These are phyloP conservation scores for Drosophila saltans DNA, from an alignment of 1,140 invertebrate genomes.

Conservation along the genomic window DNA sequence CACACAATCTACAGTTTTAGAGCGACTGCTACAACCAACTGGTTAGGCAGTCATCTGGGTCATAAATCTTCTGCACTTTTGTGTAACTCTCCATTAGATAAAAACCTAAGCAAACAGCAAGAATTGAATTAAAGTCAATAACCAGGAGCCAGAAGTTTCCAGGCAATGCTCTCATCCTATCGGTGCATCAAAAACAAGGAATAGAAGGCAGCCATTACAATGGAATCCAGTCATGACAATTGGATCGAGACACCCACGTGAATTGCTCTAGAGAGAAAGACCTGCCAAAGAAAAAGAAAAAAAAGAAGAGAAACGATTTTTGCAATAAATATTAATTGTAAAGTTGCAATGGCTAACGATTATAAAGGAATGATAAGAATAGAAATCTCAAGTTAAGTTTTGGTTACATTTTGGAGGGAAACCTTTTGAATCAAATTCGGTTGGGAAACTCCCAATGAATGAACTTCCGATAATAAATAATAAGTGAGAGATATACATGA, in stretches of 20 bases:
- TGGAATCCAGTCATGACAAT: constrained; percentile 6
- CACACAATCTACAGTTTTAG: constrained; percentile 8
- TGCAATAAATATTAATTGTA: background rate
- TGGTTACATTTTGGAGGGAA: background rate
- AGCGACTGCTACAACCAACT: constrained; percentile 13
- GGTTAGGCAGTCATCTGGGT: constrained; percentile 38
- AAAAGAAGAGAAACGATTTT: background rate
- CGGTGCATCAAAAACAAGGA: background rate
- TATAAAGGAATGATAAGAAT: background rate
- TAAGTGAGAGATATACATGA: too few relatives aligned
- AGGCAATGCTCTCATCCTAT: constrained; percentile 1
- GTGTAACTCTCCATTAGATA: constrained; percentile 13
- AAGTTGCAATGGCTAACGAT: background rate
- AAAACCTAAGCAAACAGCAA: background rate
- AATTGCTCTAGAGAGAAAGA: background rate
- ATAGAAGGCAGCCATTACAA: background rate
- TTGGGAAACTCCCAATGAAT: too few relatives aligned
- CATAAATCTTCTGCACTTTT: constrained; percentile 17
- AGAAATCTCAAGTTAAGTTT: background rate
- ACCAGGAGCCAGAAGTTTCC: constrained; percentile 9
- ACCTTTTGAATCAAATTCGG: too few relatives aligned
- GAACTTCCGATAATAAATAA: too few relatives aligned
- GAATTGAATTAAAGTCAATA: constrained; percentile 5
- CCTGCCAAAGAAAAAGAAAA: background rate
- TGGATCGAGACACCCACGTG: constrained; percentile 6